Base-by-base conservation (phyloP, 2,113 vertebrate genomes). In the Proteles cristata region DNA sequence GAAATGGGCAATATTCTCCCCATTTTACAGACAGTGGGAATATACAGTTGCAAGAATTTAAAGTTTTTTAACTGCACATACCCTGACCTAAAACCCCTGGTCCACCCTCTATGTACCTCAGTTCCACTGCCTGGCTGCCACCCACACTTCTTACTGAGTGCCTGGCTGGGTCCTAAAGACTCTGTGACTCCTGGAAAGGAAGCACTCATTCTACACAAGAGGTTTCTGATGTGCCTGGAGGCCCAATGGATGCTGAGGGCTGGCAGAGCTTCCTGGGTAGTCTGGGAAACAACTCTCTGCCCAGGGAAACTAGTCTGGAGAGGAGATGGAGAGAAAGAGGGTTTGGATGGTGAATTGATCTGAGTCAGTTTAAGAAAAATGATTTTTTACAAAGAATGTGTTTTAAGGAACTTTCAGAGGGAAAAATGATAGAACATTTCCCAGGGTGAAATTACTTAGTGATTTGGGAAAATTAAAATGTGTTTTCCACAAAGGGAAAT, bases 401-500 rank as follows among this genome's bases (percentile, higher is more conserved):
- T 65, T 90, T 76, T 35, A 31, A 48, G 14, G 35, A 66, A 65
- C 2, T 65, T 92, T 95, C 12, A 79, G 43, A 23, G 39, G 7
- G 4, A 28, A 45, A 55, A 43, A 35, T 31, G 45, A 14, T 17
- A 76, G 48, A 66, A n/a, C 79, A 39, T 61, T 83, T 73, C 21
- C 45, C 19, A 28, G 33, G 35, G 11, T 76, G 77, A 31, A 84
- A 63, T 82, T 50, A 87, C 17, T 63, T 84, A 79, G 6, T 23
- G 65, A 68, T 83, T 68, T 88, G 11, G 63, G 43, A 25, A 77
- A 96, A 92, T 77, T n/a, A 65, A 63, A 95, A 61, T 74, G 15
- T 50, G 2, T 28, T 76, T 11, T 88, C 10, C 53, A 21, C 17
- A 8, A 9, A 2, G 53, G 43, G 71, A 84, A 79, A 84, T 68